phyloP scores from a whole-genome alignment of 2,113 vertebrate genomes.

The Panthera leo region DNA sequence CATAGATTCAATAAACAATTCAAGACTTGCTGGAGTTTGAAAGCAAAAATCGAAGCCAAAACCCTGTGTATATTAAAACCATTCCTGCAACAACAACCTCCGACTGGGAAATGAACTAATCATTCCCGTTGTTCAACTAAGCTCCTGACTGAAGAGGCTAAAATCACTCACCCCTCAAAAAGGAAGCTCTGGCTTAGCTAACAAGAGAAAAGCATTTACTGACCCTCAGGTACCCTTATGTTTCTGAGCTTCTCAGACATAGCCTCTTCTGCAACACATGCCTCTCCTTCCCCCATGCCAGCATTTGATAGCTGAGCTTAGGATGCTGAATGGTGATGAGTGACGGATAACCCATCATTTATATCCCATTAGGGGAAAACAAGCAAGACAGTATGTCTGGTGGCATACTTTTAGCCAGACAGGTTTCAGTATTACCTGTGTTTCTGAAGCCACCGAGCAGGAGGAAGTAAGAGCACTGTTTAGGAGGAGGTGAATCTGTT shows the following conservation, averaged over 20 bases:
- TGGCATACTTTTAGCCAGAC: neutral
- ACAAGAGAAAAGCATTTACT: constrained; percentile 81
- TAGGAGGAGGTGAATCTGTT: neutral
- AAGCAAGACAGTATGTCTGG: constrained; percentile 24
- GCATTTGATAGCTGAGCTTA: constrained; percentile 78
- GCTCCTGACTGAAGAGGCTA: constrained; percentile 76
- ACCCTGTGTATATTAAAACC: constrained; percentile 85
- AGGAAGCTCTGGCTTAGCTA: constrained; percentile 82
- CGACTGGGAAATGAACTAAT: constrained; percentile 77
- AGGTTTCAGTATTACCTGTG: neutral
- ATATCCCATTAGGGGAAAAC: constrained; percentile 74
- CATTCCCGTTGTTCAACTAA: constrained; percentile 73
- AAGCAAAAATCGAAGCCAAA: constrained; percentile 79
- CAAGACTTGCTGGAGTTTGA: constrained; percentile 85
- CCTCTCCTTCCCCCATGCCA: constrained; percentile 83
- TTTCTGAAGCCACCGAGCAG: neutral
- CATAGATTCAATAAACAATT: constrained; percentile 84
- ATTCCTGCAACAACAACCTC: constrained; percentile 83
- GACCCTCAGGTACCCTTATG: constrained; percentile 84
- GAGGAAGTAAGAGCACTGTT: neutral
- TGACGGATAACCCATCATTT: constrained; percentile 82
- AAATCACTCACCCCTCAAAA: constrained; percentile 68
- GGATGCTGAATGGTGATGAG: constrained; percentile 70
- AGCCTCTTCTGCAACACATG: constrained; percentile 64
- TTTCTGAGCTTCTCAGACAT: constrained; percentile 82